Percentiles rank a stretch among this genome's conserved stretches.
These are phyloP conservation scores for Steinernema khuongi DNA, from an alignment of 1,140 invertebrate genomes.

Conservation along the genomic window DNA sequence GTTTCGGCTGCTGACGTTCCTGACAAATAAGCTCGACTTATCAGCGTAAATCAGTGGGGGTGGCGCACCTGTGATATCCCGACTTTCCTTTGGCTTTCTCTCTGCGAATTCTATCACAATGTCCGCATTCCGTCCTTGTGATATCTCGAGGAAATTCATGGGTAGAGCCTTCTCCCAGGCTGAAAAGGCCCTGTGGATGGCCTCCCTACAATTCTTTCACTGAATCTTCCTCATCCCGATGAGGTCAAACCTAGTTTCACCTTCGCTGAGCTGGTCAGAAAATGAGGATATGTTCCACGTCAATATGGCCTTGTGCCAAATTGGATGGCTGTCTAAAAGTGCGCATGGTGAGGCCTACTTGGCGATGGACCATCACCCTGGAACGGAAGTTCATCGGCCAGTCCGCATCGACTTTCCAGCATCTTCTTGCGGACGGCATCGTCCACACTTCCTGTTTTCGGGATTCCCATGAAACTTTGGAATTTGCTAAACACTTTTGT, in stretches of 20 bases:
- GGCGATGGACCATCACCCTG: not conserved
- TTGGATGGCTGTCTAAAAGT: not conserved
- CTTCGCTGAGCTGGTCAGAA: not conserved
- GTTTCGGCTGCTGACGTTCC: not conserved
- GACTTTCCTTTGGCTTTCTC: not conserved
- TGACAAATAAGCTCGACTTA: not conserved
- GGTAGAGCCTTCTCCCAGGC: not conserved
- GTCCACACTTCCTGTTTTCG: not conserved
- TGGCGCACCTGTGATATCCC: not conserved
- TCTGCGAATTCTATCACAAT: not conserved
- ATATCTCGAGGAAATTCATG: not conserved
- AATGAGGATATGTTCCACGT: conserved; percentile 12
- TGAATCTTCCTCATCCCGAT: not conserved
- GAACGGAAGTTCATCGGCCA: not conserved
- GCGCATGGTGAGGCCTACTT: not conserved
- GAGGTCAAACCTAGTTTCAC: not conserved
- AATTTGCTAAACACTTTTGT: not conserved
- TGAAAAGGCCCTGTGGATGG: not conserved
- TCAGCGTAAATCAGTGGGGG: not conserved
- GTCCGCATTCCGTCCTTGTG: not conserved
- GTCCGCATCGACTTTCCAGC: not conserved
- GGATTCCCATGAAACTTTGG: not conserved
- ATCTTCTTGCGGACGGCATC: not conserved
- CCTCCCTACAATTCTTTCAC: not conserved
- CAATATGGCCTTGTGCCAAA: not conserved